Base-by-base conservation (phyloP, 2,888 invertebrate genomes). In the Antitype chi region DNA sequence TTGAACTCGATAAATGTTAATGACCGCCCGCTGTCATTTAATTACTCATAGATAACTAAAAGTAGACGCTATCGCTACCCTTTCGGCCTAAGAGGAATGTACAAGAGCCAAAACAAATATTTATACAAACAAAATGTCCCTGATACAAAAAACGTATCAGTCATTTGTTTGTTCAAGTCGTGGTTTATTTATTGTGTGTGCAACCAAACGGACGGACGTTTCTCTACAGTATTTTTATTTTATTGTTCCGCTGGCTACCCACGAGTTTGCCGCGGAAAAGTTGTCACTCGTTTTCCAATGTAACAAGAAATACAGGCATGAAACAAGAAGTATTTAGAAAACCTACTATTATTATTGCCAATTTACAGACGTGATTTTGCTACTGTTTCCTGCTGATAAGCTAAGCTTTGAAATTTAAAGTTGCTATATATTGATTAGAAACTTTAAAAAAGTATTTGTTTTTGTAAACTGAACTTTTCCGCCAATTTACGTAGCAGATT, bases 181-280 rank as follows among this genome's bases (percentile, higher is more conserved):
- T 66, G 20, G 47, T 74, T 76, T 66, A 47, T 82, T 64, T 59
- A 64, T 64, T 60, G 52, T 57, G 81, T 77, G 63, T 52, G 57
- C 57, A 53, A 17, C 74, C 55, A 59, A 32, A 32, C 47, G 57
- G 53, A 59, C 43, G 62, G 53, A 55, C 32, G 23, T 28, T 49
- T 52, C 64, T 59, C 55, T 3, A 43, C 81, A 25, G 1, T 66
- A 64, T 66, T 64, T 73, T 67, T 62, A 49, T 53, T 67, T 55
- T 67, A n/a, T 53, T 32, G 20, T 67, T 62, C 32, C 38, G 47
- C 15, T 80, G 32, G 43, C 49, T 57, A 49, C 38, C 47, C 32
- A n/a, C 38, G 38, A 15, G n/a, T n/a, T 60, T 49, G 60, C 47
- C 38, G 32, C 82, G 59, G 9, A 60, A 73, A 60, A 66, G 25